phyloP scores from a whole-genome alignment of 2,888 invertebrate genomes.

The Lithophane semibrunnea region DNA sequence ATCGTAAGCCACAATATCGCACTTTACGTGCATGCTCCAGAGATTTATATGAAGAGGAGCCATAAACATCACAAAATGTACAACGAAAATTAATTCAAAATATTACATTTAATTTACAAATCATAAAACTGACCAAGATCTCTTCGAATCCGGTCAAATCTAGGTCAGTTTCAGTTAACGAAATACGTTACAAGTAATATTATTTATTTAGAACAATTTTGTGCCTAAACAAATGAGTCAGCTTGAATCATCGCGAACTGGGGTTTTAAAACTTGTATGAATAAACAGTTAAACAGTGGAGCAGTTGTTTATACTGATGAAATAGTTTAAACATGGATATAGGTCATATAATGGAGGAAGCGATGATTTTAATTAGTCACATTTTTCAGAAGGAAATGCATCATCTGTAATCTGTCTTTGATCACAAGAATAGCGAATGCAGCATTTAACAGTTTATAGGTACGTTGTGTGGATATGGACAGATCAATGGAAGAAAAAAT shows the following conservation, averaged over 20 bases:
- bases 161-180: conserved; percentile 37
- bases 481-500: neutral
- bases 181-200: neutral
- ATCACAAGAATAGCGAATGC: neutral
- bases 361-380: neutral
- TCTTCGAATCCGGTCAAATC: conserved; percentile 21
- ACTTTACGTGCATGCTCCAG: neutral
- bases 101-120: conserved; percentile 12
- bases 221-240: conserved; percentile 38
- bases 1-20: neutral
- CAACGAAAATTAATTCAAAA: conserved; percentile 15
- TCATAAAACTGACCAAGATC: conserved; percentile 4
- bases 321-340: conserved; percentile 29
- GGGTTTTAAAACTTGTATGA: conserved; percentile 15
- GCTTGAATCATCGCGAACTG: conserved; percentile 24
- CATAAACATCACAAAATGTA: neutral
- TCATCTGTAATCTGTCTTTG: neutral
- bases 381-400: neutral
- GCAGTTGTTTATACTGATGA: conserved; percentile 31
- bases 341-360: conserved; percentile 30
- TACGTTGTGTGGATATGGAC: no score
- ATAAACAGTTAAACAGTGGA: conserved; percentile 18
- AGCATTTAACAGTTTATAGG: neutral
- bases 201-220: conserved; percentile 21
- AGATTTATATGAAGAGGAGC: neutral